Percentiles rank a stretch among this genome's conserved stretches.
These are phyloP conservation scores for Danio rerio DNA, from an alignment of 2,113 vertebrate genomes.

Conservation along the genomic window GRCz12tu NC_133199.1:24508001-24508500, in stretches of 20 bases:
- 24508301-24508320: conserved; percentile 50
- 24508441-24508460: neutral
- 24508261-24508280: conserved; percentile 9
- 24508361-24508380: conserved; percentile 41
- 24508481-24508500: conserved; percentile 12
- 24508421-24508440: conserved; percentile 21
- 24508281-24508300: conserved; percentile 40
- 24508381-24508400: conserved; percentile 34
- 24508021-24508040: no score
- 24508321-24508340: conserved; percentile 32
- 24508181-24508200: conserved; percentile 29
- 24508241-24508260: conserved; percentile 28
- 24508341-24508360: conserved; percentile 32
- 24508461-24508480: neutral
- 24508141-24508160: neutral
- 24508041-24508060: neutral
- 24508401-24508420: conserved; percentile 48
- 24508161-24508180: conserved; percentile 11
- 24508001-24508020: no score
- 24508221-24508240: conserved; percentile 30
- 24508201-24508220: conserved; percentile 4
- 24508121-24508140: neutral
- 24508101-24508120: neutral
- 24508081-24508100: neutral
- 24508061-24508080: neutral